phyloP scores from a whole-genome alignment of 2,113 vertebrate species.

The Apodemus sylvaticus region DNA sequence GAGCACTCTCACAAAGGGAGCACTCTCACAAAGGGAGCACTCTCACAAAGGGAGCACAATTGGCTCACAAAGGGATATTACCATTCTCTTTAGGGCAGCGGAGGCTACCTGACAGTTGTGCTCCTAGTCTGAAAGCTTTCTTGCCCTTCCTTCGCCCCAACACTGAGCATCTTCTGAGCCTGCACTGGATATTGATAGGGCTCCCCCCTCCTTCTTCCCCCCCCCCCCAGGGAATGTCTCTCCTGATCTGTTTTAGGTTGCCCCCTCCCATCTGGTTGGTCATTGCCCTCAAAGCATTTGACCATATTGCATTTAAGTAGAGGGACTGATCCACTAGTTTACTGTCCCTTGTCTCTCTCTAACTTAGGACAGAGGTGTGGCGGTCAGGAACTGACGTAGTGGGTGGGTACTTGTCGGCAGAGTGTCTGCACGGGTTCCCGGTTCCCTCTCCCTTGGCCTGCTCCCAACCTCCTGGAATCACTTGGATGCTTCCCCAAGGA shows the following conservation, averaged over 20 bases:
- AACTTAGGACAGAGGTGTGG: neutral
- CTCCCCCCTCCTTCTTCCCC: neutral
- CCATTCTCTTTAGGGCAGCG: neutral
- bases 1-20: too few species aligned
- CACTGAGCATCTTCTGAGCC: neutral
- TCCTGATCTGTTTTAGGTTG: neutral
- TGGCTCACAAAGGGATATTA: neutral
- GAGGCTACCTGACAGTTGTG: fast-evolving
- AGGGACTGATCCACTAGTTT: neutral
- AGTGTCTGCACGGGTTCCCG: neutral
- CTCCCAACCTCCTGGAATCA: neutral
- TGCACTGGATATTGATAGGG: neutral
- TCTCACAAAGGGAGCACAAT: neutral
- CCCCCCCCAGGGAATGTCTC: fast-evolving
- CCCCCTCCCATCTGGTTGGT: neutral
- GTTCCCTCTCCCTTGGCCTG: neutral
- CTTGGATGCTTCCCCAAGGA: neutral
- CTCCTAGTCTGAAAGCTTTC: too few species aligned
- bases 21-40: too few species aligned
- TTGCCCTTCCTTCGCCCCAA: neutral
- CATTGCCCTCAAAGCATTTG: too few species aligned
- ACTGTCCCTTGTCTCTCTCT: too few species aligned
- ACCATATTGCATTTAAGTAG: fast-evolving
- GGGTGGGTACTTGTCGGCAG: too few species aligned
- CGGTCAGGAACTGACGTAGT: too few species aligned